phyloP scores from a whole-genome alignment of 2,113 vertebrate species.

The Plecturocebus donacophilus region DNA sequence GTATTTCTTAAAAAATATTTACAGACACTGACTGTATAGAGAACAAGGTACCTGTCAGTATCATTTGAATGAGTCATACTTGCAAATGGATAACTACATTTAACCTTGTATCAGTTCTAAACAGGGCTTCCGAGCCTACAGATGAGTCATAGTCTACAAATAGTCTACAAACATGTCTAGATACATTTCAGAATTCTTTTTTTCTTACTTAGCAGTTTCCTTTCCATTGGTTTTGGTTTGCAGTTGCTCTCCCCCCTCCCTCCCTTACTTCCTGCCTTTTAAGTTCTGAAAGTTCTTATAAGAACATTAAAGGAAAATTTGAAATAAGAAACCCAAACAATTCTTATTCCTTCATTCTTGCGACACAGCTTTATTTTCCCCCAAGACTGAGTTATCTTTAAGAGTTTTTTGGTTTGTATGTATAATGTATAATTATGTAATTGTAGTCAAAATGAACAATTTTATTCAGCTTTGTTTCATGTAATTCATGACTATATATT shows the following conservation, averaged over 20 bases:
- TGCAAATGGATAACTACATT: constrained; percentile 52
- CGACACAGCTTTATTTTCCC: neutral
- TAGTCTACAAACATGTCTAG: constrained; percentile 50
- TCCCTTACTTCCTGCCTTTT: neutral
- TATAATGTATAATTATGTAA: constrained; percentile 57
- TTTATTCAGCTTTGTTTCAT: constrained; percentile 41
- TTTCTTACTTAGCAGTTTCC: neutral
- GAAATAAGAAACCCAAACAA: constrained; percentile 16
- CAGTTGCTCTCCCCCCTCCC: neutral
- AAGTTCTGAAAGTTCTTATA: neutral
- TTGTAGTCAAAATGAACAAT: constrained; percentile 26
- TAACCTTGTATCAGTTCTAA: constrained; percentile 58
- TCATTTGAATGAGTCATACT: constrained; percentile 52
- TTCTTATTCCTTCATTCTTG: constrained; percentile 44
- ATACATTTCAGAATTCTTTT: neutral
- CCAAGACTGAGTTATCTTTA: neutral
- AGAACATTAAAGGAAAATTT: constrained; percentile 5
- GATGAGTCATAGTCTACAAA: constrained; percentile 56
- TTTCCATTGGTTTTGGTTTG: constrained; percentile 26
- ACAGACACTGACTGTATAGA: neutral
- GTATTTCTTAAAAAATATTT: neutral
- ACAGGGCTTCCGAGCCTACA: constrained; percentile 23
- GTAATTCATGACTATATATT: constrained; percentile 50
- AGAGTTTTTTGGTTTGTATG: constrained; percentile 38
- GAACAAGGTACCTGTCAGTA: neutral